These are phyloP conservation scores for Archocentrus centrarchus DNA, from an alignment of 2,113 vertebrate species.

Conservation along the genomic window DNA sequence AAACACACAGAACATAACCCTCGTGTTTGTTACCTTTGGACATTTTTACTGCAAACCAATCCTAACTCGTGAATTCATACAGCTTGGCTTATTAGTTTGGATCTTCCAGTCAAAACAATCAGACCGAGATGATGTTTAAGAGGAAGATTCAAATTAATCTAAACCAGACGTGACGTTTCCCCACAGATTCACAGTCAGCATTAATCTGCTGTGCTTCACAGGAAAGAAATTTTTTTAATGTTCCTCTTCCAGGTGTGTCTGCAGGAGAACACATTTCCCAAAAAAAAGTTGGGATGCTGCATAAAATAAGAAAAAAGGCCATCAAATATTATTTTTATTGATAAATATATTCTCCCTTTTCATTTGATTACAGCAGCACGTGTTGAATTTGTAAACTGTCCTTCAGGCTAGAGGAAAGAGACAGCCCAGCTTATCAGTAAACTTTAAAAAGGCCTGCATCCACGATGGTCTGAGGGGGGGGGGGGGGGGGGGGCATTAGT, in stretches of 20 bases:
- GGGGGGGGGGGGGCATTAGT: not conserved
- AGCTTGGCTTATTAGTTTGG: rapidly evolving
- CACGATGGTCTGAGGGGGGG: not conserved
- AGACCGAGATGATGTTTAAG: not conserved
- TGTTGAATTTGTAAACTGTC: not conserved
- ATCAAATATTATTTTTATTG: not conserved
- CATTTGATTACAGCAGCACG: not conserved
- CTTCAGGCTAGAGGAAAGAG: not conserved
- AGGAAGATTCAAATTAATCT: not conserved
- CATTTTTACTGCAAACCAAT: not conserved
- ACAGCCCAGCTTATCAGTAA: not conserved
- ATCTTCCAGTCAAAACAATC: not conserved
- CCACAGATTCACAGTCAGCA: not conserved
- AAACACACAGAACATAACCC: not conserved
- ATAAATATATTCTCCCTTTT: not conserved
- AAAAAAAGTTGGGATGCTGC: not conserved
- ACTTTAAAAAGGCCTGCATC: not conserved
- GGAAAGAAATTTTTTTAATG: not conserved
- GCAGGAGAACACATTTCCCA: not conserved
- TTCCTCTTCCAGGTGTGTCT: not conserved
- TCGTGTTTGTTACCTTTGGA: not conserved
- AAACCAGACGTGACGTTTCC: not conserved
- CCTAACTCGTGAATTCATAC: not conserved
- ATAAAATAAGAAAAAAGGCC: not conserved
- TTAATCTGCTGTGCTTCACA: not conserved